Percentiles rank a stretch among this genome's conserved stretches.
Evolutionary conservation across 92 coral and sea anemone species (phyloP).

Genomic region (Umimayanthus chanpuru): DNA sequence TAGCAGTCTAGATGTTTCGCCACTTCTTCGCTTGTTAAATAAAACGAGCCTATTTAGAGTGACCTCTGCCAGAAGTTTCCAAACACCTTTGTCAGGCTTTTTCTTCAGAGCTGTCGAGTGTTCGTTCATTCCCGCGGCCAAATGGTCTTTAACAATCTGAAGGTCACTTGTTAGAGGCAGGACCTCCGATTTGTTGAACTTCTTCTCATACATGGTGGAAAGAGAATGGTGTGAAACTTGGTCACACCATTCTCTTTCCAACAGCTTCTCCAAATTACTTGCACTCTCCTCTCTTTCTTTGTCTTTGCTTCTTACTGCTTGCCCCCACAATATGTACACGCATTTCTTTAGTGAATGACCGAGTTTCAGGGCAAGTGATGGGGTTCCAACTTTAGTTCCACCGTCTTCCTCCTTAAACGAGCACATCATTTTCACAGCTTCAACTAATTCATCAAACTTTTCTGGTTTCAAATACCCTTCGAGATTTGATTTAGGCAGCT

Average conservation of each 20-base stretch:
- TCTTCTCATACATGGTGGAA: neutral
- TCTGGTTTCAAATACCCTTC: constrained; percentile 52
- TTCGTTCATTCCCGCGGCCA: neutral
- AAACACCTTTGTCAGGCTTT: neutral
- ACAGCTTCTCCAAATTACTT: constrained; percentile 41
- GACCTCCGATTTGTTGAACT: constrained; percentile 32
- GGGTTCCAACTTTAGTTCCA: constrained; percentile 48
- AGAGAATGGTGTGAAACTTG: constrained; percentile 61
- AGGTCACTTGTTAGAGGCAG: constrained; percentile 28
- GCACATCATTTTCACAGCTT: constrained; percentile 52
- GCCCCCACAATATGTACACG: constrained; percentile 42
- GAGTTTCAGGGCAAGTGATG: constrained; percentile 55
- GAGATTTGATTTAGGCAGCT: constrained; percentile 22
- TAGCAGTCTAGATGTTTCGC: constrained; percentile 1
- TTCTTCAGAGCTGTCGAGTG: neutral
- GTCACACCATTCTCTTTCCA: constrained; percentile 58
- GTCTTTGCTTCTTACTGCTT: constrained; percentile 46
- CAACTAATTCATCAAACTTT: constrained; percentile 53
- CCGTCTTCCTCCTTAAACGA: constrained; percentile 41
- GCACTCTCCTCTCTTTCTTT: constrained; percentile 38
- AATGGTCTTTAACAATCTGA: neutral
- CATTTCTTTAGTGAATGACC: constrained; percentile 56
- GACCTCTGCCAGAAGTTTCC: neutral
- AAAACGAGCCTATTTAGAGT: neutral
- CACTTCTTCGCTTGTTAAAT: constrained; percentile 13